These are phyloP conservation scores for Schizopygopsis malacanthus DNA, from an alignment of 2,797 vertebrate species.

Conservation along the genomic window DNA sequence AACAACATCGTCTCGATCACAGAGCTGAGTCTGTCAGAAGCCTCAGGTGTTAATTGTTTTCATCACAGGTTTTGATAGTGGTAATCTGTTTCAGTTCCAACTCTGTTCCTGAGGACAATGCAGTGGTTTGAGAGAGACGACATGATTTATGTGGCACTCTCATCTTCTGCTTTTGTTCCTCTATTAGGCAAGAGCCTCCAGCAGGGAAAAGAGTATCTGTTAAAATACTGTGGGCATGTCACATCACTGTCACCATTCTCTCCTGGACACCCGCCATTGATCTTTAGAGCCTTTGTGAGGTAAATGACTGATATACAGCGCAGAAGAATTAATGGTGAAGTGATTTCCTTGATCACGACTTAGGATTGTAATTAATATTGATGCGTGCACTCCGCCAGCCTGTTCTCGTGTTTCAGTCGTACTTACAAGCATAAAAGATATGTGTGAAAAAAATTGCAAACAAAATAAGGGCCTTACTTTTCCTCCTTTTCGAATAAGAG, in stretches of 20 bases:
- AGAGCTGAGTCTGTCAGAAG: conserved; percentile 42
- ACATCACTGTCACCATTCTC: conserved; percentile 44
- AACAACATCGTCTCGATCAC: background rate
- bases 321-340: conserved; percentile 6
- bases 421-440: background rate
- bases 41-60: conserved; percentile 56
- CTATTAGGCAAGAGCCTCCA: conserved; percentile 45
- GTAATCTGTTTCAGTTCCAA: conserved; percentile 53
- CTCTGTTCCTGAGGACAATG: conserved; percentile 49
- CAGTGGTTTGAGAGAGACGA: conserved; percentile 13
- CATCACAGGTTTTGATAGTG: conserved; percentile 52
- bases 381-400: background rate
- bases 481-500: background rate
- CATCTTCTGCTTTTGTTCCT: conserved; percentile 57
- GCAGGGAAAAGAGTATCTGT: conserved; percentile 32
- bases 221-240: conserved; percentile 45
- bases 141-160: conserved; percentile 51
- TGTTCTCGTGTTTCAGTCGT: background rate
- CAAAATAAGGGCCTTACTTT: no score
- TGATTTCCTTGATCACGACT: conserved; percentile 17
- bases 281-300: conserved; percentile 49
- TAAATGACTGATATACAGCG: conserved; percentile 39
- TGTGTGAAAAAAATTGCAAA: background rate
- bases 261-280: conserved; percentile 33
- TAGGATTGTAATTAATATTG: conserved; percentile 26